Evolutionary conservation across 1,140 invertebrate genomes (phyloP), one percentile per base, ranked within the genome.

Genomic region (Zaprionus camerounensis): DNA sequence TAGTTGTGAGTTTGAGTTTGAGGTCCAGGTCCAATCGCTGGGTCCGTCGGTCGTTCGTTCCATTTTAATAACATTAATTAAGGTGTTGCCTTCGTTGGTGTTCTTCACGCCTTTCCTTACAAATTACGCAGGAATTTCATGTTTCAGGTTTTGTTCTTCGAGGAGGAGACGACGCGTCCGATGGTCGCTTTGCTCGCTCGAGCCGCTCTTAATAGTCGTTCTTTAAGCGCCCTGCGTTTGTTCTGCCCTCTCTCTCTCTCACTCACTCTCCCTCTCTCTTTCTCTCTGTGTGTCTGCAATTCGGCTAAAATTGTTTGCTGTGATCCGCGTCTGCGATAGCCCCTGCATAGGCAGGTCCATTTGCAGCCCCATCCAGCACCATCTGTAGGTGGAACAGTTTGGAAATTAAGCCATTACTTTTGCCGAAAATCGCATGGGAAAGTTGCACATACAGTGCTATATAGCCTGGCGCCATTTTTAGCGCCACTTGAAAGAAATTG

Each of bases 1-100:
- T 66, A 76, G 69, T 72, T 72, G 56, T 55, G 68, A 61, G 57
- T 68, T 59, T 61, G 57, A 51, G 68, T 71, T 64, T 71, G 55
- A 59, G 70, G 71, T 51, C 51, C 75, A 73, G 75, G 63, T 77
- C 70, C 75, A 77, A 73, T 74, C 70, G 75, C 38, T 55, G 79
- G 76, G 76, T 73, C 76, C 61, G 81, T 84, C 78, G 84, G 78
- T 83, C 81, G 84, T 92, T 86, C 84, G 81, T 92, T 91, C 91
- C 84, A 91, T 86, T 92, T 92, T 92, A 92, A 92, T 92, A 92
- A 92, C 91, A 92, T 92, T 92, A 92, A 92, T 92, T 92, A 92
- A 92, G 91, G 91, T 92, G 91, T 92, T 92, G 88, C 91, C 91
- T 92, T 92, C 91, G 91, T 92, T 92, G 91, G 91, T 92, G 91